Evolutionary conservation across 2,888 invertebrate genomes (phyloP).

Genomic region (Leucophenga maculata): DNA sequence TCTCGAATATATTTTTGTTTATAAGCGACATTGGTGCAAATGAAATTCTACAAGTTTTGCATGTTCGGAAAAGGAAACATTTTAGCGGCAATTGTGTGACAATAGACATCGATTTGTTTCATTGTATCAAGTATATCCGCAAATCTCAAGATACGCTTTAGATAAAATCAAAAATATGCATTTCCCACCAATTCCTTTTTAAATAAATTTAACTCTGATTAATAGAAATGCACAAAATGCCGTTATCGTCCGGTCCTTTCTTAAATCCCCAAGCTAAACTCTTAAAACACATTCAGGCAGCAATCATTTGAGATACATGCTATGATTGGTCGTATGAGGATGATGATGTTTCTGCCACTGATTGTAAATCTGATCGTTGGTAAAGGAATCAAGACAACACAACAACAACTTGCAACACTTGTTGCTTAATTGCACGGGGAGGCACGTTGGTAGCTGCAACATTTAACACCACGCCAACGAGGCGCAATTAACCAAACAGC

Average conservation of each 20-base stretch:
- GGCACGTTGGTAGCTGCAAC: background rate
- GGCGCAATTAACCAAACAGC: slow-evolving; percentile 17
- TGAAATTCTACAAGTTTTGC: background rate
- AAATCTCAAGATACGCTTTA: background rate
- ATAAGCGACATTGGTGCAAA: background rate
- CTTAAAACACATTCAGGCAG: no score
- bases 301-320: no score
- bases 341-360: background rate
- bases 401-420: slow-evolving; percentile 5
- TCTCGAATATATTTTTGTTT: slow-evolving; percentile 3
- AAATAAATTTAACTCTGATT: no score
- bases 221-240: no score
- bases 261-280: no score
- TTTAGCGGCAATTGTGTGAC: background rate
- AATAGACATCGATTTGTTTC: background rate
- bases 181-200: no score
- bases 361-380: background rate
- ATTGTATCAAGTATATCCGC: background rate
- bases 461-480: slow-evolving; percentile 14
- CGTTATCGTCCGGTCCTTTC: no score
- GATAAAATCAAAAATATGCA: background rate
- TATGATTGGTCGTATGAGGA: no score
- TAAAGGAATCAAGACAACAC: background rate
- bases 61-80: background rate
- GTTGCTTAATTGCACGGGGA: slow-evolving; percentile 7